phyloP scores from a whole-genome alignment of 2,113 vertebrate genomes.

The Neopipo cinnamomea region DNA sequence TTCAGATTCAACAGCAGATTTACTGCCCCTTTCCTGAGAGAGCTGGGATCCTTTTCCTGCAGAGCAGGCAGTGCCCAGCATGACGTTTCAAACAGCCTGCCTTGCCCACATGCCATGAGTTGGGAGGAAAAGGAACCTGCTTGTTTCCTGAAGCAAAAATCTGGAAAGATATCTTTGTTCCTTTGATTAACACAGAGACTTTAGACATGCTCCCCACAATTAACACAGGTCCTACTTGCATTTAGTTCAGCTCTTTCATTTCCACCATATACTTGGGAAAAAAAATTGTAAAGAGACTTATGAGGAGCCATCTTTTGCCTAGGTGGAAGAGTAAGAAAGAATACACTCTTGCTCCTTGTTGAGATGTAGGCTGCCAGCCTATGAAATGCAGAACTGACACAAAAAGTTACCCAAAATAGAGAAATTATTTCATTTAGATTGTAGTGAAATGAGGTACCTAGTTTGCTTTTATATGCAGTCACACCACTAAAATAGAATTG shows the following conservation, averaged over 20 bases:
- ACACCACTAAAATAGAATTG: not conserved
- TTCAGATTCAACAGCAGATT: not conserved
- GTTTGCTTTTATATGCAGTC: not conserved
- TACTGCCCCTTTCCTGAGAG: not conserved
- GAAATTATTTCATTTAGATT: not conserved
- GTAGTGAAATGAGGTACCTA: not conserved
- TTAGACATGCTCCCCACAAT: not conserved
- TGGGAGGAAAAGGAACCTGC: not conserved
- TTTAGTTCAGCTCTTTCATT: not conserved
- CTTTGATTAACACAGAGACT: not conserved
- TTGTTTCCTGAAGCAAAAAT: not conserved
- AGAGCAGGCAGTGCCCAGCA: not conserved
- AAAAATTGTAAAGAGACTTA: not conserved
- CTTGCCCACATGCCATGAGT: not conserved
- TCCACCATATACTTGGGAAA: not conserved
- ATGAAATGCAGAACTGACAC: not conserved
- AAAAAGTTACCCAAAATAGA: not conserved
- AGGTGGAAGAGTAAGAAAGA: not conserved
- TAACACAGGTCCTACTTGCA: not conserved
- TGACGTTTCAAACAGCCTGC: not conserved
- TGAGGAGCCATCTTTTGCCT: not conserved
- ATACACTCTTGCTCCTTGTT: not conserved
- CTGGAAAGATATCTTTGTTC: not conserved
- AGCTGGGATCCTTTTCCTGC: not conserved
- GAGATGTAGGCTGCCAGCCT: not conserved